Conservation (phyloP, 2,888 invertebrate genomes). For the Patella caerulea region DNA sequence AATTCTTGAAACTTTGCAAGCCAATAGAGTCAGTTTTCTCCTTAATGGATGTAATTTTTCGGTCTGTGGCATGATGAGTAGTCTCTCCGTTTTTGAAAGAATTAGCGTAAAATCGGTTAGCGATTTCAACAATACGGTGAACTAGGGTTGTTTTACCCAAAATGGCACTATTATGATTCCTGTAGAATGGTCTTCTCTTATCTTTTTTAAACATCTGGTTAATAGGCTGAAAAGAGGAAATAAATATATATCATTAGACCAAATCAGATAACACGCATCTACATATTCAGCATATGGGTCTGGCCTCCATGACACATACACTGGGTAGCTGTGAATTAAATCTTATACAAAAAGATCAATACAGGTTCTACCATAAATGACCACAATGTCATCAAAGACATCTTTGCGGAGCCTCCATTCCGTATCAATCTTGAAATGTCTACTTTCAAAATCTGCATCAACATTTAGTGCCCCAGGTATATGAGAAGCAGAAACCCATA, state of each 20-base stretch:
- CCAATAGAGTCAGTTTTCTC: background rate
- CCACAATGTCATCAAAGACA: background rate
- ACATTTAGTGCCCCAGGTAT: background rate
- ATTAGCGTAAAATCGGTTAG: background rate
- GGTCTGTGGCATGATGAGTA: background rate
- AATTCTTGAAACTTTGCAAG: conserved; percentile 9
- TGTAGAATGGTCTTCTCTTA: background rate
- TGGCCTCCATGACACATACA: conserved; percentile 4
- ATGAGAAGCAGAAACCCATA: background rate
- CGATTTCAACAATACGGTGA: background rate
- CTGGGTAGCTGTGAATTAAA: background rate
- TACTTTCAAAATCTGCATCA: background rate
- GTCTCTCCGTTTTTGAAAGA: background rate
- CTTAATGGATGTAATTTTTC: background rate
- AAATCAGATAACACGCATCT: background rate
- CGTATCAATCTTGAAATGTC: conserved; percentile 1
- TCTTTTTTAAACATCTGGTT: background rate
- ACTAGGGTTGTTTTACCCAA: background rate
- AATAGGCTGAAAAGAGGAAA: conserved; percentile 1
- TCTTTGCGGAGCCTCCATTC: background rate
- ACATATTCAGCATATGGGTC: background rate
- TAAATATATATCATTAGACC: conserved; percentile 1
- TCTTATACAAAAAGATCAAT: background rate
- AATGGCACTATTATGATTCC: background rate
- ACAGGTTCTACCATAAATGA: background rate